phyloP scores from a whole-genome alignment of 1,140 invertebrate species.

The Lasioglossum albipes region DNA sequence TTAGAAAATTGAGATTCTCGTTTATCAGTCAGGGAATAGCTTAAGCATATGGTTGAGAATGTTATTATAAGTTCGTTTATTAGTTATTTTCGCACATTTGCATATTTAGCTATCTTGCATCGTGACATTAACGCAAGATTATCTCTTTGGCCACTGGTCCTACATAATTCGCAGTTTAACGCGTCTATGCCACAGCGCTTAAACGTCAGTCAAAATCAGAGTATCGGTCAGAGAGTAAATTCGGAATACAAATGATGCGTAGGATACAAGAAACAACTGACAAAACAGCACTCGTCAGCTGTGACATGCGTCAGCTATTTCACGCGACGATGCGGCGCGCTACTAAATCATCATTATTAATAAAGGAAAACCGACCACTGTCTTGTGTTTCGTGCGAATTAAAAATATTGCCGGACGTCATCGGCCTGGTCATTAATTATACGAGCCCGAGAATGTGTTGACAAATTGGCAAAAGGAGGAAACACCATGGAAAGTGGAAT shows the following conservation, averaged over 20 bases:
- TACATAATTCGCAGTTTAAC: constrained; percentile 20
- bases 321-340: neutral
- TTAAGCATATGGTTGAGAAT: too few relatives aligned
- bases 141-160: constrained; percentile 4
- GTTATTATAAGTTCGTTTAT: too few relatives aligned
- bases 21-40: too few relatives aligned
- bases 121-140: constrained; percentile 21
- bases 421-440: neutral
- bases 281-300: neutral
- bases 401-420: neutral
- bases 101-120: too few relatives aligned
- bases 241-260: constrained; percentile 40
- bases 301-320: too few relatives aligned
- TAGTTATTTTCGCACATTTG: too few relatives aligned
- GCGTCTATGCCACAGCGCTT: neutral
- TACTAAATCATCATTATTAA: constrained; percentile 48
- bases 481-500: neutral
- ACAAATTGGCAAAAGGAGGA: neutral
- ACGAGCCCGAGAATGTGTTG: neutral
- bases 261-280: constrained; percentile 6
- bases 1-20: too few relatives aligned
- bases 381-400: neutral
- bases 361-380: neutral
- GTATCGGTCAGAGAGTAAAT: constrained; percentile 13
- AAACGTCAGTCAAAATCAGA: constrained; percentile 6